Percentiles rank a stretch among this genome's conserved stretches.
phyloP scores from a whole-genome alignment of 2,888 invertebrate species.

The Desoria tigrina region DNA sequence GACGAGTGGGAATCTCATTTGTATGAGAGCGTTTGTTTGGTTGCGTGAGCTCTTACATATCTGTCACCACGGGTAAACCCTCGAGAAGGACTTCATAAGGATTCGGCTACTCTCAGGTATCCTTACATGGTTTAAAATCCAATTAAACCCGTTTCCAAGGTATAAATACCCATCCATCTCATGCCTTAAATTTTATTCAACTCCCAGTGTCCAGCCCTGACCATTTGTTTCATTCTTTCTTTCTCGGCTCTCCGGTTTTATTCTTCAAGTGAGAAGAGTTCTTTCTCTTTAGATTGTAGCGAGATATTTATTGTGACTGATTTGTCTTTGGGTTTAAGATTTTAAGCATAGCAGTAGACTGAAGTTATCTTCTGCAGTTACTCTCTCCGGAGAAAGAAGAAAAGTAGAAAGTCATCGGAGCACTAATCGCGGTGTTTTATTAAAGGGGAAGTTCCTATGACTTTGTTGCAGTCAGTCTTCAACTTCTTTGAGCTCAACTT shows the following conservation, averaged over 20 bases:
- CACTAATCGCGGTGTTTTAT: no score
- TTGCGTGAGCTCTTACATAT: constrained; percentile 28
- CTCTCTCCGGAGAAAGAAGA: no score
- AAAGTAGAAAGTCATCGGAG: no score
- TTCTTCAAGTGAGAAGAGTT: no score
- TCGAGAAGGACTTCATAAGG: constrained; percentile 36
- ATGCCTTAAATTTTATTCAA: constrained; percentile 19
- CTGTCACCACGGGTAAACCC: constrained; percentile 21
- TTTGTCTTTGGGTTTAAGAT: no score
- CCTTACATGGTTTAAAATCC: constrained; percentile 20
- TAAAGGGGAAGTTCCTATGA: no score
- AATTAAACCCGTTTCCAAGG: constrained; percentile 29
- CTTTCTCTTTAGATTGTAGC: no score
- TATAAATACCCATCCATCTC: constrained; percentile 31
- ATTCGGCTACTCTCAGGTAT: constrained; percentile 22
- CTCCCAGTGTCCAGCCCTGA: neutral
- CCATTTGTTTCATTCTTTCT: neutral
- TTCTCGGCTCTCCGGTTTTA: neutral
- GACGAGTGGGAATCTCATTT: constrained; percentile 31
- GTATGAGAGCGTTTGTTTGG: constrained; percentile 1
- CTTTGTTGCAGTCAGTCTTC: no score
- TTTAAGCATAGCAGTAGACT: no score
- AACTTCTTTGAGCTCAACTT: no score
- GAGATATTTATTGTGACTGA: no score
- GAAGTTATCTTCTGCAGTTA: no score